Evolutionary conservation across 2,113 vertebrate genomes (phyloP).

Genomic region (Lucifuga dentata): DNA sequence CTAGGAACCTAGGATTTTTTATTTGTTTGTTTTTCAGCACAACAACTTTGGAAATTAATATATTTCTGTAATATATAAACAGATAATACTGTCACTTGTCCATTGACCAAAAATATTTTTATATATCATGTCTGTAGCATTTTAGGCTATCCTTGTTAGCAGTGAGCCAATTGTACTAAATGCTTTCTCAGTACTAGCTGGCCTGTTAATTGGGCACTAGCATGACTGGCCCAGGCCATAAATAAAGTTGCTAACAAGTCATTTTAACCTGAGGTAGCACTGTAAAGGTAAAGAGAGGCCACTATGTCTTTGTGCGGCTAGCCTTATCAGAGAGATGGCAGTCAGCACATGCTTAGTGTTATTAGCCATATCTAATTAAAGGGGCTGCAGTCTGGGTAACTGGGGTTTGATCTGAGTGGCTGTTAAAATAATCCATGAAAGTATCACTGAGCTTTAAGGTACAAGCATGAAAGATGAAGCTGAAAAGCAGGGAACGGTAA

Average conservation of each 20-base stretch:
- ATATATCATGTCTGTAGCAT: slow-evolving; percentile 18
- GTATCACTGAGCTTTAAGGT: slow-evolving; percentile 70
- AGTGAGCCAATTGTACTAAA: slow-evolving; percentile 38
- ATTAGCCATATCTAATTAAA: slow-evolving; percentile 93
- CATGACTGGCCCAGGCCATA: slow-evolving; percentile 38
- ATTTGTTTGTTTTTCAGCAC: too few relatives aligned
- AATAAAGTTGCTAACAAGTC: slow-evolving; percentile 58
- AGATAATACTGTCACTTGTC: too few relatives aligned
- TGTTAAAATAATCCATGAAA: slow-evolving; percentile 82
- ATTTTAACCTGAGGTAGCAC: slow-evolving; percentile 72
- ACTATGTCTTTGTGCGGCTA: slow-evolving; percentile 58
- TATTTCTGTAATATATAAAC: too few relatives aligned
- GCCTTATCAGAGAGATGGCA: slow-evolving; percentile 84
- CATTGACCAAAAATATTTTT: slow-evolving; percentile 7
- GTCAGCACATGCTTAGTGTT: slow-evolving; percentile 86
- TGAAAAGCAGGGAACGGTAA: slow-evolving; percentile 8
- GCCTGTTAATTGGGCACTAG: slow-evolving; percentile 63
- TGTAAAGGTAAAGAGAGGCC: slow-evolving; percentile 58
- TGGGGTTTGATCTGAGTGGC: slow-evolving; percentile 86
- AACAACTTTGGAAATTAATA: too few relatives aligned
- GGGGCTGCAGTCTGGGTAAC: slow-evolving; percentile 82
- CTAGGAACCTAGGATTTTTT: too few relatives aligned
- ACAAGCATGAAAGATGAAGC: slow-evolving; percentile 77
- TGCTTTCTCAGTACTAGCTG: slow-evolving; percentile 49
- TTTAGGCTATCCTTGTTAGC: slow-evolving; percentile 53